Conservation (phyloP, 2,888 invertebrate genomes). For the Meloe dianella region DNA sequence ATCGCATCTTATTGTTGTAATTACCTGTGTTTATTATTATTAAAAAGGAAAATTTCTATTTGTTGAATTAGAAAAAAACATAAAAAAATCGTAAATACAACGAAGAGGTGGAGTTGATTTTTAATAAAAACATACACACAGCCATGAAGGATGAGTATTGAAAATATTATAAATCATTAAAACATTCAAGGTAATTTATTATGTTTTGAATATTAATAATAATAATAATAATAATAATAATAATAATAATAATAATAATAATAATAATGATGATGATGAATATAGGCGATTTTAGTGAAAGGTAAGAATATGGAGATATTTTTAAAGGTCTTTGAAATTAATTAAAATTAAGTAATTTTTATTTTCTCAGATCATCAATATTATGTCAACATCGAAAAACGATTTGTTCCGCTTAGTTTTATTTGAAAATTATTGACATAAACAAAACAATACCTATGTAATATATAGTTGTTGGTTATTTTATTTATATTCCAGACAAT, state of each 20-base stretch:
- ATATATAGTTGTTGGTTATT: too few species aligned
- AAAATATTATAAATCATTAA: constrained; percentile 21
- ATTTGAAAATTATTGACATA: too few species aligned
- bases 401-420: too few species aligned
- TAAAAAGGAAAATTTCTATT: background rate
- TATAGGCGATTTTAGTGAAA: constrained; percentile 6
- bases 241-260: background rate
- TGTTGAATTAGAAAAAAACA: constrained; percentile 1
- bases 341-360: too few species aligned
- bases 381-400: too few species aligned
- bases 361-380: too few species aligned
- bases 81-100: constrained; percentile 8
- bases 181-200: constrained; percentile 6
- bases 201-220: constrained; percentile 4
- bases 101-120: background rate
- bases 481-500: too few species aligned
- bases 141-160: constrained; percentile 20
- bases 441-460: too few species aligned
- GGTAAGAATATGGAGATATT: background rate
- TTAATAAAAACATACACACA: background rate
- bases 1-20: background rate
- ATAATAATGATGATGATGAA: background rate
- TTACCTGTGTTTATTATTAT: constrained; percentile 11
- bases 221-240: constrained; percentile 1
- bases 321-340: background rate